Percentiles rank a stretch among this genome's conserved stretches.
These are phyloP conservation scores for Drosophila melanogaster DNA, from an alignment of 1,140 invertebrate species.

Conservation along the genomic window Release_6_plus_ISO1_MT NT_033779.5:18590001-18590500, in stretches of 20 bases:
- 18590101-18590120: too few relatives aligned
- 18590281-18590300: slow-evolving; percentile 1
- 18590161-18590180: background rate
- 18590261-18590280: slow-evolving; percentile 14
- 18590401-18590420: background rate
- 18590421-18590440: slow-evolving; percentile 8
- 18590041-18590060: background rate
- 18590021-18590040: slow-evolving; percentile 24
- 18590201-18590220: slow-evolving; percentile 30
- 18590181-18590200: slow-evolving; percentile 12
- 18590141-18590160: background rate
- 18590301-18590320: slow-evolving; percentile 17
- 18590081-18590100: rapidly evolving
- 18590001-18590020: background rate
- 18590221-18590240: background rate
- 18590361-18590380: background rate
- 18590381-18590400: slow-evolving; percentile 8
- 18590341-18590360: background rate
- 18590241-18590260: slow-evolving; percentile 8
- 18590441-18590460: background rate
- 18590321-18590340: slow-evolving; percentile 15
- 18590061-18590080: too few relatives aligned
- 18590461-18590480: background rate
- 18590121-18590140: too few relatives aligned
- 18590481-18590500: background rate